Base-by-base conservation (phyloP, 2,113 vertebrate species). In the Mionectes macconnelli region DNA sequence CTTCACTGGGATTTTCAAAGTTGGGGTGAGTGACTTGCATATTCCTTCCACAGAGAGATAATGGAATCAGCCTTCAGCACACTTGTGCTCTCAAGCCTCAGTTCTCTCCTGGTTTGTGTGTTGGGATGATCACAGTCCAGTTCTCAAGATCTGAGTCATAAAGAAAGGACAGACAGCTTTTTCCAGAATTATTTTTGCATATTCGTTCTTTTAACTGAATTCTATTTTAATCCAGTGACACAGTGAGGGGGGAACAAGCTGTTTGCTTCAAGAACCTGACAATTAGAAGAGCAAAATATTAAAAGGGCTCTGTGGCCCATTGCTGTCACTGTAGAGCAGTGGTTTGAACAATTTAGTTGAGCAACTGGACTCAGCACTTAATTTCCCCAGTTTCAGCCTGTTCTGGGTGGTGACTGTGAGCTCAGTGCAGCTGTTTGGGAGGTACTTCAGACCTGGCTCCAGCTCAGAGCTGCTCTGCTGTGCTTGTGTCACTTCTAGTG, bases 1-100 rank as follows among this genome's bases (percentile, higher is more conserved):
- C 99, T 99, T 98, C 99, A 99, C 97, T 99, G 99, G 99, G 99
- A 99, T 98, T 99, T 99, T 98, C 99, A 99, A 98, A 99, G 99
- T 97, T 99, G 99, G 99, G 99, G 99, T 99, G 98, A 99, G 99
- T 98, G 87, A 8, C 47, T 50, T 50, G 56, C 63, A 3, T 33
- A 6, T 70, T 44, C 59, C 33, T 80, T 73, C 62, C 30, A 2
- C 12, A 12, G 63, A 44, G 47, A 42, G 85, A 73, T 49, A 30
- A 49, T 13, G 2, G 24, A 69, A 20, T 62, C 76, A 40, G 28
- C 31, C 72, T 66, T 35, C 37, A 90, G 62, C 74, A 77, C 1
- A 0, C 16, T 49, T 9, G 6, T 73, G 68, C 42, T 59, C 67
- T 79, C 27, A 14, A 31, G 28, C 44, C n/a, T 20, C 9, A 40